Conservation (phyloP, 2,113 vertebrate genomes). For the Xenopus laevis region DNA sequence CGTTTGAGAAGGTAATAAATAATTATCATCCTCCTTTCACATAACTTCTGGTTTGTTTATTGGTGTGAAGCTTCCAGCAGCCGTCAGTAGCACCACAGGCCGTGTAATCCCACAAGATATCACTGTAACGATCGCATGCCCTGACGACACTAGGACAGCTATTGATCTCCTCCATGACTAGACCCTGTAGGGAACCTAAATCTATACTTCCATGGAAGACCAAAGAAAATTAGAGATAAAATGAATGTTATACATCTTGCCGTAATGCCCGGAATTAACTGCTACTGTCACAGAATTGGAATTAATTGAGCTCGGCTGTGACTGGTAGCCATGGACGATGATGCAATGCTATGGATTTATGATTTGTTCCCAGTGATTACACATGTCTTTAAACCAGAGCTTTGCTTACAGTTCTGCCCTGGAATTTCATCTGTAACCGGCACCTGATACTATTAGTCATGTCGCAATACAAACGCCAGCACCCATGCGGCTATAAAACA, state of each 20-base stretch:
- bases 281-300: neutral
- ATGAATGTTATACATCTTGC: neutral
- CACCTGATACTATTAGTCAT: neutral
- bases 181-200: neutral
- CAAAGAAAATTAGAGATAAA: neutral
- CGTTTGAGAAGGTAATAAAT: no score
- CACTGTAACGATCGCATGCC: neutral
- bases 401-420: neutral
- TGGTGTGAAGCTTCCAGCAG: no score
- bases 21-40: no score
- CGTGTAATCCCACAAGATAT: neutral
- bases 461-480: no score
- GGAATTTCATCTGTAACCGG: neutral
- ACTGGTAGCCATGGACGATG: neutral
- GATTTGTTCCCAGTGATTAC: neutral
- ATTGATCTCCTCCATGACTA: neutral
- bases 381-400: neutral
- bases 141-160: neutral
- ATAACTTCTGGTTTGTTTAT: no score
- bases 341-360: neutral
- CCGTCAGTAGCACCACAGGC: no score
- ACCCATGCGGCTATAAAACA: no score
- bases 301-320: neutral
- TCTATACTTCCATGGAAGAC: neutral
- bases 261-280: neutral